A percentile compares a stretch with the other conserved stretches of the same genome.
phyloP scores from a whole-genome alignment of 2,113 vertebrate species.

The Gasterosteus aculeatus region DNA sequence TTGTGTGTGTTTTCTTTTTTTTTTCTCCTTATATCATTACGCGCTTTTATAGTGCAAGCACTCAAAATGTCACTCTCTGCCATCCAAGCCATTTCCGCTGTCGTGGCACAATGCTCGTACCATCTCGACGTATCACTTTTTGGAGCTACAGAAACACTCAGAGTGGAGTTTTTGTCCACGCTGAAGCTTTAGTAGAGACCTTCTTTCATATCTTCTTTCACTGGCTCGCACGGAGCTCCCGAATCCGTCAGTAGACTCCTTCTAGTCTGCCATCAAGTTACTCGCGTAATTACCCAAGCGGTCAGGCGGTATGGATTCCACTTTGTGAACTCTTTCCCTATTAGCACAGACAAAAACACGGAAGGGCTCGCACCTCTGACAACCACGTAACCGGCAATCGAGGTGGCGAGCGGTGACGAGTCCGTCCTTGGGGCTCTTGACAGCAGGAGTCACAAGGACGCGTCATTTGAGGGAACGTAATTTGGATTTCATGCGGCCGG shows the following conservation, averaged over 20 bases:
- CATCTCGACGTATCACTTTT: slow-evolving; percentile 9
- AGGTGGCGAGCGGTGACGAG: slow-evolving; percentile 9
- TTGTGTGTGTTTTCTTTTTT: slow-evolving; percentile 13
- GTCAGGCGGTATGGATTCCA: background rate
- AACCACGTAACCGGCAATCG: slow-evolving; percentile 13
- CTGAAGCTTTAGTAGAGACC: background rate
- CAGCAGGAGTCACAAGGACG: slow-evolving; percentile 32
- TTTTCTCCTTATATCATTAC: slow-evolving; percentile 54
- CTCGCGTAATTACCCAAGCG: background rate
- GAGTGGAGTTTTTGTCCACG: slow-evolving; percentile 5
- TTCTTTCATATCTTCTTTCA: background rate
- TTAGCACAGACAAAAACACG: slow-evolving; percentile 1
- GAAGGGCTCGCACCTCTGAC: slow-evolving; percentile 14
- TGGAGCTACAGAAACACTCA: slow-evolving; percentile 7
- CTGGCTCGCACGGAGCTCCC: slow-evolving; percentile 6
- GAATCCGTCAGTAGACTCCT: background rate
- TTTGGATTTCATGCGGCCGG: slow-evolving; percentile 31
- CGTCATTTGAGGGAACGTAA: slow-evolving; percentile 24
- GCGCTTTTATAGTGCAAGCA: slow-evolving; percentile 52
- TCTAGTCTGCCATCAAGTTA: too few species aligned
- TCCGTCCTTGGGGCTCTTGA: slow-evolving; percentile 37
- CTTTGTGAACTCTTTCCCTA: background rate
- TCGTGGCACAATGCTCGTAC: slow-evolving; percentile 11
- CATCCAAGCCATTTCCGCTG: slow-evolving; percentile 36
- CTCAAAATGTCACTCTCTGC: slow-evolving; percentile 69